Percentiles rank a stretch among this genome's conserved stretches.
phyloP scores from a whole-genome alignment of 1,140 invertebrate genomes.

The Bursaphelenchus mucronatus region DNA sequence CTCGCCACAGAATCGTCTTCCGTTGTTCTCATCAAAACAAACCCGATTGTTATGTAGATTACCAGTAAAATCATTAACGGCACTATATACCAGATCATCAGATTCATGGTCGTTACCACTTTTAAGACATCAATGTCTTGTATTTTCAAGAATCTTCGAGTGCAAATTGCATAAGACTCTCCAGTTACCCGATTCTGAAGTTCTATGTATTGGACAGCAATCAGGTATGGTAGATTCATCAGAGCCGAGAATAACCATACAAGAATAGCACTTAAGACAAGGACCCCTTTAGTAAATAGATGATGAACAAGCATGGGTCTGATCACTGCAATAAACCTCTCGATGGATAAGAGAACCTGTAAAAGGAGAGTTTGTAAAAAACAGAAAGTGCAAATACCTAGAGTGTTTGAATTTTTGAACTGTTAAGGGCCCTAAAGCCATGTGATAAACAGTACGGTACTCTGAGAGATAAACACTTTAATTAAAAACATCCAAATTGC shows the following conservation, averaged over 20 bases:
- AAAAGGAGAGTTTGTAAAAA: constrained; percentile 16
- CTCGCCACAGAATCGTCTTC: constrained; percentile 32
- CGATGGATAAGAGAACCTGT: constrained; percentile 55
- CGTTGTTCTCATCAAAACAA: constrained; percentile 41
- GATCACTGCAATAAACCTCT: constrained; percentile 56
- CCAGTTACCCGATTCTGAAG: constrained; percentile 35
- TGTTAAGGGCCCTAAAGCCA: neutral
- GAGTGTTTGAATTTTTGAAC: constrained; percentile 14
- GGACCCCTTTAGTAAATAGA: constrained; percentile 40
- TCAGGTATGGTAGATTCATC: constrained; percentile 54
- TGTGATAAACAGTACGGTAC: too few species aligned
- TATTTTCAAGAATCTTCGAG: constrained; percentile 34
- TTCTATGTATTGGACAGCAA: constrained; percentile 50
- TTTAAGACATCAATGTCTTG: constrained; percentile 46
- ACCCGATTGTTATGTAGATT: constrained; percentile 51
- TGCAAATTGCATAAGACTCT: constrained; percentile 50
- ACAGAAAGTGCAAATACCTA: constrained; percentile 18
- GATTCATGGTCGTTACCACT: constrained; percentile 49
- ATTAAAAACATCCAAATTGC: too few species aligned
- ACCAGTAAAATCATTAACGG: constrained; percentile 43
- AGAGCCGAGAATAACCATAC: constrained; percentile 44
- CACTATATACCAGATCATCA: constrained; percentile 49
- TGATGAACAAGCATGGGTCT: constrained; percentile 48
- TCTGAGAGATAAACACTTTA: too few species aligned
- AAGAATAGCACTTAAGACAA: constrained; percentile 37